A percentile compares a stretch with the other conserved stretches of the same genome.
phyloP scores from a whole-genome alignment of 92 coral and sea anemone species.

The Anthopleura xanthogrammica region DNA sequence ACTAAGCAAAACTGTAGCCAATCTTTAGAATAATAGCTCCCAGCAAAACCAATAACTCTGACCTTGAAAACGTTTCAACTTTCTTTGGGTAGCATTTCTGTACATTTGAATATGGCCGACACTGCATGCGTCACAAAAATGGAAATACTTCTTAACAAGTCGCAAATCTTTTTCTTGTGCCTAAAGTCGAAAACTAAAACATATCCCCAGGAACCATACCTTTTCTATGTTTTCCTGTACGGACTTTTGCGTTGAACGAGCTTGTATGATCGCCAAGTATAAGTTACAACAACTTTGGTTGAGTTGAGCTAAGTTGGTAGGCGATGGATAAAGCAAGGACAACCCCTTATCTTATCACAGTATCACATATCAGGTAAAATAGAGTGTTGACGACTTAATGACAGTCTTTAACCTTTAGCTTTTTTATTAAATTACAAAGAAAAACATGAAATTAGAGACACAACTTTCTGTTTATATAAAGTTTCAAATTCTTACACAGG shows the following conservation, averaged over 20 bases:
- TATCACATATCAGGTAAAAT: background rate
- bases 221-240: background rate
- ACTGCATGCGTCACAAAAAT: background rate
- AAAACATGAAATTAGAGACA: background rate
- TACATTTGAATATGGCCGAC: background rate
- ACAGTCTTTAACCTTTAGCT: conserved; percentile 5
- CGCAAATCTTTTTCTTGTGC: background rate
- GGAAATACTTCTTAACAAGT: background rate
- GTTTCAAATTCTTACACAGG: background rate
- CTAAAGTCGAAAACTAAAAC: background rate
- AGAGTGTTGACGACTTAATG: conserved; percentile 3
- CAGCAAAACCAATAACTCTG: background rate
- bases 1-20: background rate
- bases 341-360: conserved; percentile 1
- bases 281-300: background rate
- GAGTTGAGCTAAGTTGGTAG: background rate
- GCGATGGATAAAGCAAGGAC: background rate
- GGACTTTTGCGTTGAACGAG: background rate
- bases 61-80: too few species aligned
- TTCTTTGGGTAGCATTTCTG: background rate
- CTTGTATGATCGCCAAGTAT: background rate
- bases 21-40: too few species aligned
- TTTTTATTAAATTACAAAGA: background rate
- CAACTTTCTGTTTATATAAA: background rate
- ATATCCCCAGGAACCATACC: background rate